Evolutionary conservation across 2,797 vertebrate species (phyloP).

Genomic region (Pogoniulus pusillus): DNA sequence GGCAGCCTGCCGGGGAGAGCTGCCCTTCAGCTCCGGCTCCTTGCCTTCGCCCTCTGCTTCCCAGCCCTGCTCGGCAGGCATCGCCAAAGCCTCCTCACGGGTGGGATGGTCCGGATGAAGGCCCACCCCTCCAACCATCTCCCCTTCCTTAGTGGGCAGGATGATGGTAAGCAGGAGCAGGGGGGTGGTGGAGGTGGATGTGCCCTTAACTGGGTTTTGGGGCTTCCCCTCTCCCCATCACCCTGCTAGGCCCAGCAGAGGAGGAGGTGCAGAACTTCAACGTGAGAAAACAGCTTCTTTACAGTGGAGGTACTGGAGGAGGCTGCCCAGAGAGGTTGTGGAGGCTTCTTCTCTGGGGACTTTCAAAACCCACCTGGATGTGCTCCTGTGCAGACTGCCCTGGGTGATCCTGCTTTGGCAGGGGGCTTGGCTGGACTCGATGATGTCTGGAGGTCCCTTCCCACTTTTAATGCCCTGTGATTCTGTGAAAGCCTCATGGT

Average conservation of each 20-base stretch:
- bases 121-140: background rate
- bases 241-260: background rate
- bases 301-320: too few species aligned
- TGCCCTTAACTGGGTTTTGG: background rate
- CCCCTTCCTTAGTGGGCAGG: background rate
- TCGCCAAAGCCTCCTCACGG: accelerated
- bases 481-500: too few species aligned
- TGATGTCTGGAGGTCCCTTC: too few species aligned
- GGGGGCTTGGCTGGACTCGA: too few species aligned
- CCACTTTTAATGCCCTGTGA: too few species aligned
- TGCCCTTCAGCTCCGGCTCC: background rate
- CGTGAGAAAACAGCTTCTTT: too few species aligned
- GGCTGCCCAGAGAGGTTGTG: too few species aligned
- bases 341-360: too few species aligned
- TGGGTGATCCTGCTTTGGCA: too few species aligned
- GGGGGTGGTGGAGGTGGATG: background rate
- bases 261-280: background rate
- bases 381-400: too few species aligned
- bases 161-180: background rate
- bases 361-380: too few species aligned
- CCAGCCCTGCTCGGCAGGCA: accelerated
- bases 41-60: background rate
- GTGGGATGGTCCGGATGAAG: background rate
- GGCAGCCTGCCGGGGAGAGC: accelerated
- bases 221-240: accelerated